These are phyloP conservation scores for Synergus umbraculus DNA, from an alignment of 2,888 invertebrate genomes.

Conservation along the genomic window DNA sequence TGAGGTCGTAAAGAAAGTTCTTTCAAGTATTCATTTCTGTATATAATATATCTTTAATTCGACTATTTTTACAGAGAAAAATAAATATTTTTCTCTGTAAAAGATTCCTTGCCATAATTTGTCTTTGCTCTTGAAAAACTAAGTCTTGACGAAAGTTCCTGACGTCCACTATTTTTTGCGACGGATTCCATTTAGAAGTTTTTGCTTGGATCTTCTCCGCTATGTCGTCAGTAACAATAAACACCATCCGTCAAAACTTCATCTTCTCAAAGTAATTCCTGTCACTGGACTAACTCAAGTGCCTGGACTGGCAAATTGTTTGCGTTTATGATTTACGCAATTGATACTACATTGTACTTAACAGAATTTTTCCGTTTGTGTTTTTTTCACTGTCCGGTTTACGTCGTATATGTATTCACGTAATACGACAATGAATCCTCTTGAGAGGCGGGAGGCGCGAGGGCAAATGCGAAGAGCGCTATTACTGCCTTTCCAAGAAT, in stretches of 20 bases:
- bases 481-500: conserved; percentile 69
- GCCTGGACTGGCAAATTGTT: neutral
- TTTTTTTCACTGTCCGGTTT: neutral
- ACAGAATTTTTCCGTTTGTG: neutral
- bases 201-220: neutral
- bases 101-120: neutral
- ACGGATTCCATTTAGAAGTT: neutral
- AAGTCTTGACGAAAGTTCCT: neutral
- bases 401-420: neutral
- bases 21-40: neutral
- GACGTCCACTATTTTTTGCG: neutral
- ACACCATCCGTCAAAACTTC: neutral
- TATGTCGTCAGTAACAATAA: neutral
- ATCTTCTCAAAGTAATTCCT: neutral
- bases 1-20: neutral
- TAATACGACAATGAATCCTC: conserved; percentile 34
- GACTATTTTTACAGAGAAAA: neutral
- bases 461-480: conserved; percentile 46
- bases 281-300: neutral
- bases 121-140: neutral
- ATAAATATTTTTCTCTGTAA: neutral
- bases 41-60: neutral
- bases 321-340: neutral
- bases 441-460: conserved; percentile 33
- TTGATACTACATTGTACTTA: conserved; percentile 1